phyloP scores from a whole-genome alignment of 2,888 invertebrate genomes.

The Campaea margaritaria region DNA sequence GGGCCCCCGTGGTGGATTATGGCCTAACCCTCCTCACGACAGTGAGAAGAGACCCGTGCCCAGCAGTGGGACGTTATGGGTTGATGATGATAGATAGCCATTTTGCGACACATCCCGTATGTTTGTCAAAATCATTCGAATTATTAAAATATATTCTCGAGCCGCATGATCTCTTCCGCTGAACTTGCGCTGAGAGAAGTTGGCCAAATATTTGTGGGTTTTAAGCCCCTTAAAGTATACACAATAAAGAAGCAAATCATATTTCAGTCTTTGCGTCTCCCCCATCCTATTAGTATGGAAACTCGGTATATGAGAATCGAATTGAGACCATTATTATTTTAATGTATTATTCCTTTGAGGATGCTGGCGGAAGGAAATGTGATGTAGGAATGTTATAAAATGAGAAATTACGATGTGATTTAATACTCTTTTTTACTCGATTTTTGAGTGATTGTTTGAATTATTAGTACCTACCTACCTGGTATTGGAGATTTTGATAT shows the following conservation, averaged over 20 bases:
- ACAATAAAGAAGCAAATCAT: conserved; percentile 1
- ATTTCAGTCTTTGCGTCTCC: not conserved
- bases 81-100: no score
- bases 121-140: no score
- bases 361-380: conserved; percentile 28
- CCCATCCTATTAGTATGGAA: conserved; percentile 6
- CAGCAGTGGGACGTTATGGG: no score
- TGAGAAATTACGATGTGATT: not conserved
- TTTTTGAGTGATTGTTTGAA: not conserved
- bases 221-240: not conserved
- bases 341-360: conserved; percentile 38
- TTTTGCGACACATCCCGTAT: no score
- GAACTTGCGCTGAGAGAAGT: no score
- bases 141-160: no score
- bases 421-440: not conserved
- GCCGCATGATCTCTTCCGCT: no score
- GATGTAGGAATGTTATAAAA: conserved; percentile 10
- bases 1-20: no score
- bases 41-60: no score
- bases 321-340: conserved; percentile 36
- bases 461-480: not conserved
- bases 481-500: no score
- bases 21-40: no score
- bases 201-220: not conserved
- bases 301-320: conserved; percentile 28